Evolutionary conservation across 2,888 invertebrate genomes (phyloP).

Genomic region (Trissoscelio sp.): DNA sequence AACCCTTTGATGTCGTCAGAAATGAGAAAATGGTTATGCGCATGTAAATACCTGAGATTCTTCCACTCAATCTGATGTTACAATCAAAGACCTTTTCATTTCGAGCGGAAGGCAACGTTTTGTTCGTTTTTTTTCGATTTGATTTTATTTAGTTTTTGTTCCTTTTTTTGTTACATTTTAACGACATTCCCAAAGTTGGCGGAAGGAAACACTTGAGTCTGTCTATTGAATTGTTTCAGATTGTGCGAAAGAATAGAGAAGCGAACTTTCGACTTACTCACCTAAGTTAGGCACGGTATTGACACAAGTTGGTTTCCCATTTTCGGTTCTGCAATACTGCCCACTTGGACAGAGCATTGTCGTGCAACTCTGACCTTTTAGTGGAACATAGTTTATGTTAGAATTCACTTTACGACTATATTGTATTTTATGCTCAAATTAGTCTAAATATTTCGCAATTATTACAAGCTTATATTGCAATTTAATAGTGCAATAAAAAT

Average conservation of each 20-base stretch:
- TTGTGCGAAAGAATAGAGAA: slow-evolving; percentile 45
- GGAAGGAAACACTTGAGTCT: background rate
- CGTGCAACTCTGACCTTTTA: slow-evolving; percentile 75
- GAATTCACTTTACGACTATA: background rate
- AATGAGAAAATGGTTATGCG: slow-evolving; percentile 14
- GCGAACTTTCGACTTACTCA: slow-evolving; percentile 73
- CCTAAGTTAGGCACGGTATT: slow-evolving; percentile 75
- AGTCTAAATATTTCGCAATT: too few relatives aligned
- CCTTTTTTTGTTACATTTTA: slow-evolving; percentile 13
- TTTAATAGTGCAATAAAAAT: too few relatives aligned
- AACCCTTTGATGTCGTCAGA: slow-evolving; percentile 31
- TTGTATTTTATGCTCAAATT: background rate
- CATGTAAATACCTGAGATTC: slow-evolving; percentile 45
- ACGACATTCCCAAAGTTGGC: slow-evolving; percentile 8
- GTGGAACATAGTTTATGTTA: slow-evolving; percentile 19
- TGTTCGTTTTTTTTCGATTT: background rate
- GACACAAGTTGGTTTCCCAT: slow-evolving; percentile 78
- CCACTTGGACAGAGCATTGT: slow-evolving; percentile 76
- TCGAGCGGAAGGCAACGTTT: background rate
- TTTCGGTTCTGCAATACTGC: slow-evolving; percentile 78
- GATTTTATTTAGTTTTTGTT: background rate
- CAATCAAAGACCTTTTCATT: slow-evolving; percentile 41
- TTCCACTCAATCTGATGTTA: slow-evolving; percentile 47
- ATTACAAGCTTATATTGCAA: too few relatives aligned
- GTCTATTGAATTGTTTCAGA: slow-evolving; percentile 30